These are phyloP conservation scores for Cichladusa arquata DNA, from an alignment of 2,113 vertebrate genomes.

Conservation along the genomic window DNA sequence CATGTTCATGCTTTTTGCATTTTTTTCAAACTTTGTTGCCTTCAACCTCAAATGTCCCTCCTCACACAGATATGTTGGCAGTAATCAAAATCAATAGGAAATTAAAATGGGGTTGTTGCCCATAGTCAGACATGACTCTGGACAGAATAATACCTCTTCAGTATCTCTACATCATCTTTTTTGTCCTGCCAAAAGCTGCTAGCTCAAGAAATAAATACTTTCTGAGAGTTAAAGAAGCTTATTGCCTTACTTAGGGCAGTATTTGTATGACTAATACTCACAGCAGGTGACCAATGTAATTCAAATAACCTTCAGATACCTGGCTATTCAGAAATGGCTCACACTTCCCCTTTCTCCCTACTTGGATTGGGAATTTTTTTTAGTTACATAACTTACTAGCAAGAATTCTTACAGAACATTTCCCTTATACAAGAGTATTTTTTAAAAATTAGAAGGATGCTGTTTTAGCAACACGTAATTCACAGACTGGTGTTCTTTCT, in stretches of 20 bases:
- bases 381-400: background rate
- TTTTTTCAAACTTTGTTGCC: background rate
- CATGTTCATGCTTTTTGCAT: background rate
- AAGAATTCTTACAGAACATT: background rate
- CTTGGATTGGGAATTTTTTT: background rate
- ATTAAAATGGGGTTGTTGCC: background rate
- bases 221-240: background rate
- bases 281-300: background rate
- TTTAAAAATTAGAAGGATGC: background rate
- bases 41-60: background rate
- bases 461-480: background rate
- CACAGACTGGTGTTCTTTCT: background rate
- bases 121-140: fast-evolving
- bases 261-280: background rate
- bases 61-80: background rate
- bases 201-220: background rate
- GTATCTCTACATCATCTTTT: background rate
- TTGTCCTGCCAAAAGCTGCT: background rate
- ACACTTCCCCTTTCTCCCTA: background rate
- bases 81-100: background rate
- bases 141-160: background rate
- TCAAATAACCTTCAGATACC: conserved; percentile 2
- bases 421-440: background rate
- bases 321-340: background rate
- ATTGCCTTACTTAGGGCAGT: background rate